Evolutionary conservation across 2,797 vertebrate genomes (phyloP), one percentile per base, ranked within the genome.

Genomic region (Babyrousa celebensis): DNA sequence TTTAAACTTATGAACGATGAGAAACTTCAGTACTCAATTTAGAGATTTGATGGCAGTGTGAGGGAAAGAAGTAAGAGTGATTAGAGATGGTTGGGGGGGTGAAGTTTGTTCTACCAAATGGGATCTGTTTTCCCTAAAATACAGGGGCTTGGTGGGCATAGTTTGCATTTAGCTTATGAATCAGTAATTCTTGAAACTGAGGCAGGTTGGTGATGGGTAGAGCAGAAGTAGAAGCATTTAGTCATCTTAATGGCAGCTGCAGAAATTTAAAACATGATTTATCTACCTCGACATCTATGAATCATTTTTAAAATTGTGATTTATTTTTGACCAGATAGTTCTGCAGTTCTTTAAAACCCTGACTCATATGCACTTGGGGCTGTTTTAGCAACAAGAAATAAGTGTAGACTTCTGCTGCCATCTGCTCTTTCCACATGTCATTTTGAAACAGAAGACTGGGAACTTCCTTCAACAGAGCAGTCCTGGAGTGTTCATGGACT

Each of bases 281-380:
- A 78, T 91, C 40, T 72, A 75, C 67, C 52, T 94, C 52, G 29
- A 70, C 74, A 56, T 93, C 74, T 65, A 17, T 93, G 89, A 96
- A 62, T 95, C 94, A 89, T 68, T 56, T 94, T 86, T 40, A 87
- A 94, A 86, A 84, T 77, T 40, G 40, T 89, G 91, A 40, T 93
- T 43, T 89, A 82, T 77, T 96, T 97, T 95, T 93, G 91, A 94
- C 58, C 75, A 89, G 79, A 60, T 71, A 94, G 65, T 65, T 85
- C 74, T 79, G 5, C 56, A 72, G 78, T 86, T 96, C 70, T 92
- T 94, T 48, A 89, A 18, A 95, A 72, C 21, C 78, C 36, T 12
- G 70, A 48, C 72, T 85, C 70, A 79, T 52, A 25, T 60, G 14
- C 14, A 1, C 52, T 86, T 23, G 27, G 95, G 56, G 74, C 89